Base-by-base conservation (phyloP, 2,113 vertebrate genomes). In the Tautogolabrus adspersus region DNA sequence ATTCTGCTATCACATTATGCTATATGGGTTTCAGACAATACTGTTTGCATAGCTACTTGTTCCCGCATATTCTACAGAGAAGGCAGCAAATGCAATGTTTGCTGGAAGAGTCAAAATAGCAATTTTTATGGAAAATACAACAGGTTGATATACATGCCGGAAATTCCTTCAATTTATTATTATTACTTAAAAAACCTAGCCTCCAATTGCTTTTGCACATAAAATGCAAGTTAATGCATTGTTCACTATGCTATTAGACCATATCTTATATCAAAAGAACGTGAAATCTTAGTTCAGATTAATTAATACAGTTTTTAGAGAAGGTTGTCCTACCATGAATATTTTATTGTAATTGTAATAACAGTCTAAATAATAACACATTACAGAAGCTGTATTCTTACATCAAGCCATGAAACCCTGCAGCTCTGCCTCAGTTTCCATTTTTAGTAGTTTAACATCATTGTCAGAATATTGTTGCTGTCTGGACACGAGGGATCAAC, bases 401-500 rank as follows among this genome's bases (percentile, higher is more conserved):
- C 11, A 15, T 46, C 44, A 46, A 46, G 5, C 44, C 42, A 62
- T 1, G 40, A 52, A 66, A 57, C n/a, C 13, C 46, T 66, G 42
- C 52, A 56, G 10, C 0, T 30, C 64, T 66, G 10, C n/a, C 59
- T 22, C 66, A 37, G 44, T 62, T 78, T 83, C 47, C 16, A 49
- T 65, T 77, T 87, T 44, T 76, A 58, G 75, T 40, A 62, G n/a
- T 22, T 54, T 58, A n/a, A 64, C 34, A 67, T 22, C 49, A 55
- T 67, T 19, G 10, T 85, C 56, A 78, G 61, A 81, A 30, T 66
- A 46, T 59, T 64, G 38, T 55, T 44, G 51, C 79, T 69, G 52
- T 37, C 88, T 80, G 66, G 72, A 73, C 55, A 63, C 85, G 62
- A 52, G 66, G 80, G 88, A 66, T 58, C 58, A 72, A 74, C 82